phyloP scores from a whole-genome alignment of 2,888 invertebrate genomes.

The Mantis religiosa region DNA sequence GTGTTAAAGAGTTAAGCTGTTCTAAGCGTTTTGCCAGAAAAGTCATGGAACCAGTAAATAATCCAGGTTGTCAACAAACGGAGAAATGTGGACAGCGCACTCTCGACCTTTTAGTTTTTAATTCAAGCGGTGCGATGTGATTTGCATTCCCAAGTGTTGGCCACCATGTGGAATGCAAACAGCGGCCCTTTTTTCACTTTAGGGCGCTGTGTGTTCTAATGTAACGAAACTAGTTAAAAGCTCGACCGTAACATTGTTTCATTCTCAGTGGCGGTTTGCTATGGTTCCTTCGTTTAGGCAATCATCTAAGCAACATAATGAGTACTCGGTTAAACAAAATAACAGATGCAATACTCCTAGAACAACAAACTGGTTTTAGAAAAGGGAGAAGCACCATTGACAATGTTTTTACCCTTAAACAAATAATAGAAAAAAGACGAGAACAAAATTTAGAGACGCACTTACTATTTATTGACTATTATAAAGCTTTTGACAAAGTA shows the following conservation, averaged over 20 bases:
- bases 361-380: no score
- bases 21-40: not conserved
- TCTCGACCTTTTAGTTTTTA: not conserved
- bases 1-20: not conserved
- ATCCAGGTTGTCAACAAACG: not conserved
- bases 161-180: not conserved
- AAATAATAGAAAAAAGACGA: no score
- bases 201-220: not conserved
- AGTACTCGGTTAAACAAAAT: no score
- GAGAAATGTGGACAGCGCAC: not conserved
- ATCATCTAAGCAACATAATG: no score
- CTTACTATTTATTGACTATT: no score
- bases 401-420: no score
- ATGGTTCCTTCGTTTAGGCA: not conserved
- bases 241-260: not conserved
- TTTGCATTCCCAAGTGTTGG: not conserved
- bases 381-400: no score
- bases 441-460: no score
- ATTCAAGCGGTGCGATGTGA: not conserved
- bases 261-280: not conserved
- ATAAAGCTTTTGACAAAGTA: no score
- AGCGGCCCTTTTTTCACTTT: not conserved
- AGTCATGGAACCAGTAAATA: not conserved
- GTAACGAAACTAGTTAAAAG: not conserved
- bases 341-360: no score